A percentile compares a stretch with the other conserved stretches of the same genome.
These are phyloP conservation scores for Drosophila sordidula DNA, from an alignment of 2,888 invertebrate genomes.

Conservation along the genomic window DNA sequence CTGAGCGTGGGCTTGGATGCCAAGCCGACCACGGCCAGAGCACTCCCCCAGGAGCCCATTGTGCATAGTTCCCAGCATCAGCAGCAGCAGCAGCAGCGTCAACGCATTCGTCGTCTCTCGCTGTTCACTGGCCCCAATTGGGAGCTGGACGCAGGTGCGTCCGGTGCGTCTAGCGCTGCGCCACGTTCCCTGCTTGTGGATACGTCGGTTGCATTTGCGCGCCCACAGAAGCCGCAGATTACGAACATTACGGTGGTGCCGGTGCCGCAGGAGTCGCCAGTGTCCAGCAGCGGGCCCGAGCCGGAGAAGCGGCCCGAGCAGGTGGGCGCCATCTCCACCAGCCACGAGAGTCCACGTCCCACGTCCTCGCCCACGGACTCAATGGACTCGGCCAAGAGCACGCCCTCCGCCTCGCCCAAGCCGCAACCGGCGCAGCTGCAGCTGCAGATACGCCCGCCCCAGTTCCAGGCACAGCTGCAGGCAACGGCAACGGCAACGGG, in stretches of 20 bases:
- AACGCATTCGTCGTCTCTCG: conserved; percentile 72
- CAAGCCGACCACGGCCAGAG: conserved; percentile 35
- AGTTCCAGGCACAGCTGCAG: conserved; percentile 52
- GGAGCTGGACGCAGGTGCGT: conserved; percentile 41
- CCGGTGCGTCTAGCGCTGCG: not conserved
- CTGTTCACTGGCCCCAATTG: conserved; percentile 56
- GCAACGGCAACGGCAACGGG: conserved; percentile 50
- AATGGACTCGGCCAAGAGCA: conserved; percentile 68
- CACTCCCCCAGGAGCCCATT: conserved; percentile 56
- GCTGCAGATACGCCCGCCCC: conserved; percentile 45
- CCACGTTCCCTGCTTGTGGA: conserved; percentile 60
- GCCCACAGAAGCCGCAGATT: conserved; percentile 62
- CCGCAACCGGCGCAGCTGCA: conserved; percentile 54
- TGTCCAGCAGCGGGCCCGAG: conserved; percentile 75
- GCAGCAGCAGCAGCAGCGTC: conserved; percentile 72
- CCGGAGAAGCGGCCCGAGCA: conserved; percentile 89
- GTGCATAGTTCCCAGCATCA: conserved; percentile 63
- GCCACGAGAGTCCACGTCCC: conserved; percentile 91
- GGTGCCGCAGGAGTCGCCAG: conserved; percentile 84
- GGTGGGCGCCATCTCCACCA: conserved; percentile 93
- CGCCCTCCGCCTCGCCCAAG: conserved; percentile 71
- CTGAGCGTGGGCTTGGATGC: conserved; percentile 90
- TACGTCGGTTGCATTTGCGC: conserved; percentile 56
- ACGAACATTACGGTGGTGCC: conserved; percentile 84
- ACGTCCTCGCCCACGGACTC: conserved; percentile 87